These are phyloP conservation scores for Drosophila rubida DNA, from an alignment of 2,888 invertebrate species.

Conservation along the genomic window DNA sequence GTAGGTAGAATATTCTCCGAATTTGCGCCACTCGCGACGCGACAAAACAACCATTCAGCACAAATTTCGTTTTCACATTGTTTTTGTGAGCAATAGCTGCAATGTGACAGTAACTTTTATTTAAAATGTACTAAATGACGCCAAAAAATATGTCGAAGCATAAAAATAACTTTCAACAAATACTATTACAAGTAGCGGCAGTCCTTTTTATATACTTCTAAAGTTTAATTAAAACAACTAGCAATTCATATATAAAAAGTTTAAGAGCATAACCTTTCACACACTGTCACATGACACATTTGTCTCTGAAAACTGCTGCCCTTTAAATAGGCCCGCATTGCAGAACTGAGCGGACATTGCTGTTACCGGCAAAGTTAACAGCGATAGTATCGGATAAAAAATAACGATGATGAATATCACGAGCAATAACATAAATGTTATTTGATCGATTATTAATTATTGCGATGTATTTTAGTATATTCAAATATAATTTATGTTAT, in stretches of 20 bases:
- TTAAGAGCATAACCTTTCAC: no score
- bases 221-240: no score
- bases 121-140: conserved; percentile 15
- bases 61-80: conserved; percentile 47
- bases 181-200: no score
- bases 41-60: conserved; percentile 44
- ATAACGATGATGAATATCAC: no score
- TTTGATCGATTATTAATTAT: no score
- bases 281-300: neutral
- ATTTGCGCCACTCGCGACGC: conserved; percentile 42
- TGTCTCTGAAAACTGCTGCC: neutral
- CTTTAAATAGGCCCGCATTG: neutral
- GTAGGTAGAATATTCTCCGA: conserved; percentile 17
- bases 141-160: neutral
- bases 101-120: conserved; percentile 12
- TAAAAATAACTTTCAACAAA: neutral
- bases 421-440: no score
- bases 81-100: conserved; percentile 28
- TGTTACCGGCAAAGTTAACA: neutral
- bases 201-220: no score
- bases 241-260: no score
- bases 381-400: neutral
- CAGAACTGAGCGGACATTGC: neutral
- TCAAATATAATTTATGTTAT: no score
- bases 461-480: neutral